phyloP scores from a whole-genome alignment of 2,797 vertebrate species.

The Cossypha dichroa region DNA sequence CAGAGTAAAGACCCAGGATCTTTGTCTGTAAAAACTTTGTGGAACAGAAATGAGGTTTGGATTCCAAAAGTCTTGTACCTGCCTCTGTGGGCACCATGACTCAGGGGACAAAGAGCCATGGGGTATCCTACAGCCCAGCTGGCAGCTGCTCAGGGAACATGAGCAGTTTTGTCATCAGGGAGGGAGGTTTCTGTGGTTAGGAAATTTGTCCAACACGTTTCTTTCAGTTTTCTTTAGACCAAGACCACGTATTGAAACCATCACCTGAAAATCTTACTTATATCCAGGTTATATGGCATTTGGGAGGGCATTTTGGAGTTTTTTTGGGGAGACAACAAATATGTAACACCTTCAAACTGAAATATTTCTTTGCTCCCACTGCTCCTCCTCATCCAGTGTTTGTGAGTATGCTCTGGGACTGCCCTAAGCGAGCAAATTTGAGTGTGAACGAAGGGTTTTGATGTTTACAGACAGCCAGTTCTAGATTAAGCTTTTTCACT shows the following conservation, averaged over 20 bases:
- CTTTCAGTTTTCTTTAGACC: not conserved
- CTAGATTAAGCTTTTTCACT: not conserved
- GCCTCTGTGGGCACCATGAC: rapidly evolving
- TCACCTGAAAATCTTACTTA: not conserved
- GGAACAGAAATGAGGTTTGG: not conserved
- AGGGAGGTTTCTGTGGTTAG: not conserved
- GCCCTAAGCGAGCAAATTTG: not conserved
- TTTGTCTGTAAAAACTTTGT: not conserved
- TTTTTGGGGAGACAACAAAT: not conserved
- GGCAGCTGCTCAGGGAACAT: not conserved
- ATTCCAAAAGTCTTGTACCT: not conserved
- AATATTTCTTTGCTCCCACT: not conserved
- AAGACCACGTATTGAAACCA: not conserved
- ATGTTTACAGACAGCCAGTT: not conserved
- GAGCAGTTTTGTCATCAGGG: not conserved
- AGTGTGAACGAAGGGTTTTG: not conserved
- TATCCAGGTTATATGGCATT: not conserved
- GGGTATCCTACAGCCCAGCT: not conserved
- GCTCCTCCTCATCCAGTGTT: not conserved
- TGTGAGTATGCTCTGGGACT: not conserved
- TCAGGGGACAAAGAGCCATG: not conserved
- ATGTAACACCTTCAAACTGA: not conserved
- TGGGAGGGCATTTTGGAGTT: not conserved
- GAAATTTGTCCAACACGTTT: not conserved
- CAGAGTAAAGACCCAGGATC: not conserved